Base-by-base conservation (phyloP, 2,888 invertebrate species). In the Apotomis capreana region DNA sequence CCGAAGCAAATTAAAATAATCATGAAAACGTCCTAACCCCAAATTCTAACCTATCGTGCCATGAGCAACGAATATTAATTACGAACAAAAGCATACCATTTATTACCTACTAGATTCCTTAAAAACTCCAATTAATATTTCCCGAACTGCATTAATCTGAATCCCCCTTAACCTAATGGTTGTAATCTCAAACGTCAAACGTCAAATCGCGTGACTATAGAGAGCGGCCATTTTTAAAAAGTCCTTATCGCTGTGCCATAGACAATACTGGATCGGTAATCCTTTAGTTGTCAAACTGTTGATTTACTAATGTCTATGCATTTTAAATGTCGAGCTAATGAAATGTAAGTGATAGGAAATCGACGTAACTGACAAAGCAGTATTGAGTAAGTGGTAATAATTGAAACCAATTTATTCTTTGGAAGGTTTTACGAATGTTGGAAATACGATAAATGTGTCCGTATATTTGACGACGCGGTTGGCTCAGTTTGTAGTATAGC, bases 161-260 rank as follows among this genome's bases (percentile, higher is more conserved):
- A 68, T 68, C 12, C 59, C 73, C 60, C 60, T 69, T 73, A 63
- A 26, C 49, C 89, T 90, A 89, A 89, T 87, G 84, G 80, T 76
- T 78, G 81, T 89, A 89, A 91, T 91, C 91, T 89, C 75, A 81
- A 85, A 87, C 84, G 91, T 91, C 91, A 88, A 87, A 87, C 83
- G 86, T 85, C 83, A 79, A 87, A 89, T 90, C 87, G 87, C 87
- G 88, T 86, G 87, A 84, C 88, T 87, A 86, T 85, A 88, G 89
- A 90, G 89, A 89, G 90, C 84, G 81, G 83, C 85, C 87, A 89
- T 90, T 91, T 90, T 90, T 89, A 88, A 89, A 87, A 83, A 81
- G 80, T 78, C 81, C 84, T 85, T 89, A 90, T 90, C 90, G 88
- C 85, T 88, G 86, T 77, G 62, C 72, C 68, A 63, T 72, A 72